A percentile compares a stretch with the other conserved stretches of the same genome.
phyloP scores from a whole-genome alignment of 2,888 invertebrate genomes.

The Laothoe populi region DNA sequence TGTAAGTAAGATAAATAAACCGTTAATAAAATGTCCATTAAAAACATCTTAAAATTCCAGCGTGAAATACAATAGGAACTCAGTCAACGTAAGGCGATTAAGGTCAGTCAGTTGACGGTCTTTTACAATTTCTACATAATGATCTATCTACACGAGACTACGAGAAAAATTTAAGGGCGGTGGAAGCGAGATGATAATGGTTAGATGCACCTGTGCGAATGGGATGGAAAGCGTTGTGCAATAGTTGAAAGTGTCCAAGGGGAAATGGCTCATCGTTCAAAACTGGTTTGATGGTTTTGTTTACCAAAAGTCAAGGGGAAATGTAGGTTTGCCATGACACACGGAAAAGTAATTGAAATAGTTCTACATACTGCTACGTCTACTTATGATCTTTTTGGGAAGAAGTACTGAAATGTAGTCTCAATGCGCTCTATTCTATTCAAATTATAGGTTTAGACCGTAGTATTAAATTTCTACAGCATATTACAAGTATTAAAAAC shows the following conservation, averaged over 20 bases:
- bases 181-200: not conserved
- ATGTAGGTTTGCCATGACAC: too few relatives aligned
- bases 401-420: not conserved
- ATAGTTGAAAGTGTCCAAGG: not conserved
- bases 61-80: not conserved
- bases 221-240: not conserved
- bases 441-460: not conserved
- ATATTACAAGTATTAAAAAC: not conserved
- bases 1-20: too few relatives aligned
- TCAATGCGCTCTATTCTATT: not conserved
- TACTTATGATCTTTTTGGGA: not conserved
- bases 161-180: slow-evolving; percentile 10
- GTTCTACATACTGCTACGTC: not conserved
- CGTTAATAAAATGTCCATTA: too few relatives aligned
- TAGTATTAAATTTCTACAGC: not conserved
- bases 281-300: slow-evolving; percentile 4
- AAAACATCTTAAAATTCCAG: too few relatives aligned
- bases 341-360: too few relatives aligned
- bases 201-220: not conserved
- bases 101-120: not conserved
- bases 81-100: slow-evolving; percentile 13
- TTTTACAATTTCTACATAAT: slow-evolving; percentile 17
- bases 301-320: too few relatives aligned
- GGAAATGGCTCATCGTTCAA: not conserved
- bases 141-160: not conserved